A percentile compares a stretch with the other conserved stretches of the same genome.
These are phyloP conservation scores for Grammomys dolichurus DNA, from an alignment of 2,113 vertebrate genomes.

Conservation along the genomic window DNA sequence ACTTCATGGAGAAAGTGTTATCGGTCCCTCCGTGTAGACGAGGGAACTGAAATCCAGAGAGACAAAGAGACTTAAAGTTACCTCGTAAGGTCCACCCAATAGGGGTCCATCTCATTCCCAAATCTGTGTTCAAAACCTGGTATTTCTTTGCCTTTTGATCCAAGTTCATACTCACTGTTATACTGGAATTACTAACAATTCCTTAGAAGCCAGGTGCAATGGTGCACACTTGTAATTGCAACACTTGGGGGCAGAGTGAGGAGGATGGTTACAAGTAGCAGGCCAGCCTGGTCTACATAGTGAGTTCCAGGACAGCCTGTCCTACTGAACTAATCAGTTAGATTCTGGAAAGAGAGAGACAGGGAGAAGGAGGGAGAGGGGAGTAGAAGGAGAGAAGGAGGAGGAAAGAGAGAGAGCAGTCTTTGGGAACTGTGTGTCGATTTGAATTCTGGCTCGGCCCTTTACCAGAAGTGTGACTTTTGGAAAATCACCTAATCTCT, in stretches of 20 bases:
- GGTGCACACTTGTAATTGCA: not conserved
- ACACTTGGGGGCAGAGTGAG: not conserved
- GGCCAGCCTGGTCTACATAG: not conserved
- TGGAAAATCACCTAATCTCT: slow-evolving; percentile 36
- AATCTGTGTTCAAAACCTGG: not conserved
- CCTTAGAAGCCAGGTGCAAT: not conserved
- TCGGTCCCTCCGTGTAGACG: not conserved
- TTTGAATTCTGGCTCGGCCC: not conserved
- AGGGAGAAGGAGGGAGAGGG: not conserved
- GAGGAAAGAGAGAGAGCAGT: not conserved
- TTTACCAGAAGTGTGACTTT: not conserved
- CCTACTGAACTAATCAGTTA: not conserved
- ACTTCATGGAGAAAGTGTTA: not conserved
- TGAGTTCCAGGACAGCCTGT: not conserved
- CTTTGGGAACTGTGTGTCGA: not conserved
- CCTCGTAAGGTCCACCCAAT: not conserved
- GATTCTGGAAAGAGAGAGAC: not conserved
- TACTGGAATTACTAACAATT: not conserved
- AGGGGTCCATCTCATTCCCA: not conserved
- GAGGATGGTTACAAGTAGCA: not conserved
- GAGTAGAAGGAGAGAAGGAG: not conserved
- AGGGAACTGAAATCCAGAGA: slow-evolving; percentile 16
- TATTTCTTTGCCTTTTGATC: slow-evolving; percentile 7
- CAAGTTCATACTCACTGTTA: not conserved
- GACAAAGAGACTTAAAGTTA: not conserved